phyloP scores from a whole-genome alignment of 1,140 invertebrate species.

The Drosophila pruinosa region DNA sequence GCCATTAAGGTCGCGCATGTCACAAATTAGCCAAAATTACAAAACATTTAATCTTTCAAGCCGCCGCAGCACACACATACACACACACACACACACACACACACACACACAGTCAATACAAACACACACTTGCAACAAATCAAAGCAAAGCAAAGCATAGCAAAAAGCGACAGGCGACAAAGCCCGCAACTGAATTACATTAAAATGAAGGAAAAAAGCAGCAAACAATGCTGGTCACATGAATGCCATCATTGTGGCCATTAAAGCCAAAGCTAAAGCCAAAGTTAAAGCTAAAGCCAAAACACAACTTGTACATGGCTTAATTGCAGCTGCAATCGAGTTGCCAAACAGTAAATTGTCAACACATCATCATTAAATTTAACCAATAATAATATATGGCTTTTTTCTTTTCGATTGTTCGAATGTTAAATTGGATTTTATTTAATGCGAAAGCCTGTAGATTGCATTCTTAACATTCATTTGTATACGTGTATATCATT shows the following conservation, averaged over 20 bases:
- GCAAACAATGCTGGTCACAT: conserved; percentile 35
- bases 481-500: no score
- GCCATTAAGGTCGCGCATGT: conserved; percentile 78
- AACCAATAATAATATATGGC: no score
- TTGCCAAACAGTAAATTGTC: not conserved
- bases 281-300: no score
- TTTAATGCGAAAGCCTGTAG: no score
- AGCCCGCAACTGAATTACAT: conserved; percentile 43
- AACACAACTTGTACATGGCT: not conserved
- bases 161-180: conserved; percentile 20
- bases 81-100: not conserved
- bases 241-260: conserved; percentile 26
- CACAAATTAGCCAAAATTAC: conserved; percentile 78
- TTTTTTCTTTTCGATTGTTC: no score
- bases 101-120: conserved; percentile 10
- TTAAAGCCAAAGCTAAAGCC: conserved; percentile 8
- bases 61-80: conserved; percentile 5
- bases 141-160: not conserved
- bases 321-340: not conserved
- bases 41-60: conserved; percentile 74
- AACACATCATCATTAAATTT: not conserved
- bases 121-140: not conserved
- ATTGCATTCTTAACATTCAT: no score
- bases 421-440: no score
- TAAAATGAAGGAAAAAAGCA: conserved; percentile 38